Evolutionary conservation across 2,113 vertebrate species (phyloP).

Genomic region (Xenotilapia flavipinnis): DNA sequence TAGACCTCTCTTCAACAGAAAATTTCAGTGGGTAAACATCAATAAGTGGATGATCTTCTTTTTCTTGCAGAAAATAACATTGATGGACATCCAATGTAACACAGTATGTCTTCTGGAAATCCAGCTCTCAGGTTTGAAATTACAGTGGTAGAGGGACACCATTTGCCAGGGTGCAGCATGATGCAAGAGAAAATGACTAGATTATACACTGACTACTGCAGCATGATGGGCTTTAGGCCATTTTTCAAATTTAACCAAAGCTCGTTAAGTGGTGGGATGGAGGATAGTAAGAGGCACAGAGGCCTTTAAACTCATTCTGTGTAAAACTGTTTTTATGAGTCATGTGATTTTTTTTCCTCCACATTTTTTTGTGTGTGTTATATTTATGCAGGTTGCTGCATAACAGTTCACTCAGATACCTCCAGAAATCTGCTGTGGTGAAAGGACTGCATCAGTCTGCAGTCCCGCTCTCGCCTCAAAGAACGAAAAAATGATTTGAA

Average conservation of each 20-base stretch:
- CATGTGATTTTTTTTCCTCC: not conserved
- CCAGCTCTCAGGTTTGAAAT: not conserved
- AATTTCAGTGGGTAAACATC: not conserved
- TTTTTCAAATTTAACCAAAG: slow-evolving; percentile 32
- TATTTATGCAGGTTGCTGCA: not conserved
- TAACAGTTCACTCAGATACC: not conserved
- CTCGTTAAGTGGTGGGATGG: not conserved
- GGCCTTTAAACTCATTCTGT: not conserved
- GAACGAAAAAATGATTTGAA: not conserved
- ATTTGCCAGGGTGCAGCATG: not conserved
- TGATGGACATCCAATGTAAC: not conserved
- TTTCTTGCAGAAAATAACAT: not conserved
- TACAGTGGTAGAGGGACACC: not conserved
- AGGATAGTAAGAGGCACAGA: not conserved
- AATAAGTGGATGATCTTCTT: not conserved
- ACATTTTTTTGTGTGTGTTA: not conserved
- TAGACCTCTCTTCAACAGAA: not conserved
- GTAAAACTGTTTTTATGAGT: not conserved
- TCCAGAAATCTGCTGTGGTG: not conserved
- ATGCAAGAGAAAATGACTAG: not conserved
- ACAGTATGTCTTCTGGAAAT: not conserved
- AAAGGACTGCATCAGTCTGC: not conserved
- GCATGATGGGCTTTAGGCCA: slow-evolving; percentile 15
- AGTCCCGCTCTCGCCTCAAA: not conserved
- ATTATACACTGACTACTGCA: slow-evolving; percentile 17